Base-by-base conservation (phyloP, 2,113 vertebrate genomes). In the Sminthopsis crassicaudata region DNA sequence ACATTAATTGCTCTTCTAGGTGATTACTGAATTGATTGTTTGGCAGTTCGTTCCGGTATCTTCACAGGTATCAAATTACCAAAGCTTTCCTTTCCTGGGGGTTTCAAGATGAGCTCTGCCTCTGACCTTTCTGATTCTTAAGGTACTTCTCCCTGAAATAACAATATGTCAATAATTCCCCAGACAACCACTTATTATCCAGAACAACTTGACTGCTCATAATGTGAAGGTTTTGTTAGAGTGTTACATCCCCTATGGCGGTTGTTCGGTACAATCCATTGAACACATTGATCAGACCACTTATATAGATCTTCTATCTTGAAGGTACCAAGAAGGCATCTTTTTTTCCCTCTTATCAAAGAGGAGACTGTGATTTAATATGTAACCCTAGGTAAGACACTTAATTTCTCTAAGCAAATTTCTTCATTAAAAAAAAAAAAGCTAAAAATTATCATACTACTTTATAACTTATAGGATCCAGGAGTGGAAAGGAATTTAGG, bases 111-210 rank as follows among this genome's bases (percentile, higher is more conserved):
- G 67, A 36, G 36, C 67, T n/a, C 36, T 84, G 67, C 6, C 36
- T 84, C 67, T 84, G n/a, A 84, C 67, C 36, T 42, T 84, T 84
- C 67, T 84, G 36, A 42, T 42, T 84, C 36, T 42, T 42, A 16
- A 22, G 67, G 11, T 36, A n/a, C 67, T 42, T 42, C 5, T 76
- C 16, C 67, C n/a, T 84, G 67, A 84, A 84, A 42, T 84, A 84
- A 84, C 67, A 84, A 42, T 84, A 84, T 84, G 67, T 84, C 67
- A 84, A 84, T 84, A 84, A 84, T 84, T 84, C 67, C 22, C n/a
- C 67, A 84, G n/a, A 84, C 67, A 84, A 84, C n/a, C n/a, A 42
- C 67, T 84, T 84, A 84, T 84, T 84, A 84, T 84, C 67, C 67
- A 84, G 67, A 1, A 19, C 19, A 16, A 84, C n/a, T 84, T 23